phyloP scores from a whole-genome alignment of 2,797 vertebrate genomes.

The Betta splendens region DNA sequence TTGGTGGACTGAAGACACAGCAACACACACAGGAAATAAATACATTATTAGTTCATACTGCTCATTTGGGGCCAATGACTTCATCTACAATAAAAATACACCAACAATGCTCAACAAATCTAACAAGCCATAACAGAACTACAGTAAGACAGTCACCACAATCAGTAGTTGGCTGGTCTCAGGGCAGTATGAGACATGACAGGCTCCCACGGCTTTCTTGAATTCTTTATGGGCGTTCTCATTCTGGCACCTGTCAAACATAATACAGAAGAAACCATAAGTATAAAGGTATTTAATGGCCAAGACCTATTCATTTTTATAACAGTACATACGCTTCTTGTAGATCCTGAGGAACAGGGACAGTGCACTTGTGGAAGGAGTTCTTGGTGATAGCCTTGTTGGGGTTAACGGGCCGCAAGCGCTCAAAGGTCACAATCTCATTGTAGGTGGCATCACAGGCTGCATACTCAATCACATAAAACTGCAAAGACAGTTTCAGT shows the following conservation, averaged over 20 bases:
- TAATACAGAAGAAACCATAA: not conserved
- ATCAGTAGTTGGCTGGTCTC: slow-evolving; percentile 91
- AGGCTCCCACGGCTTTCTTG: slow-evolving; percentile 97
- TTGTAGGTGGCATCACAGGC: slow-evolving; percentile 98
- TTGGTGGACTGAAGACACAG: slow-evolving; percentile 87
- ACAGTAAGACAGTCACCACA: slow-evolving; percentile 82
- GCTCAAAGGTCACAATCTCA: slow-evolving; percentile 97
- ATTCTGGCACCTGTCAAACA: slow-evolving; percentile 86
- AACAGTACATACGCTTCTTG: slow-evolving; percentile 90
- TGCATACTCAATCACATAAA: slow-evolving; percentile 98
- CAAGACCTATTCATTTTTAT: too few relatives aligned
- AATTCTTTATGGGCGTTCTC: slow-evolving; percentile 98
- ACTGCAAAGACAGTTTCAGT: slow-evolving; percentile 75
- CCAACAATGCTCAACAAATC: not conserved
- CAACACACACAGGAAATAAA: slow-evolving; percentile 6
- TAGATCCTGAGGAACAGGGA: slow-evolving; percentile 95
- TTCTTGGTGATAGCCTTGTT: slow-evolving; percentile 94
- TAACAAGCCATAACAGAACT: not conserved
- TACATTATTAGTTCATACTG: not conserved
- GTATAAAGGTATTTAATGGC: not conserved
- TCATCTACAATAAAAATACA: slow-evolving; percentile 2
- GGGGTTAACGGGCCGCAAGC: slow-evolving; percentile 93
- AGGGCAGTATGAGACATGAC: slow-evolving; percentile 89
- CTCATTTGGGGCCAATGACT: not conserved
- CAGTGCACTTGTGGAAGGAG: slow-evolving; percentile 93